phyloP scores from a whole-genome alignment of 2,113 vertebrate genomes.

The Calidris pugnax region DNA sequence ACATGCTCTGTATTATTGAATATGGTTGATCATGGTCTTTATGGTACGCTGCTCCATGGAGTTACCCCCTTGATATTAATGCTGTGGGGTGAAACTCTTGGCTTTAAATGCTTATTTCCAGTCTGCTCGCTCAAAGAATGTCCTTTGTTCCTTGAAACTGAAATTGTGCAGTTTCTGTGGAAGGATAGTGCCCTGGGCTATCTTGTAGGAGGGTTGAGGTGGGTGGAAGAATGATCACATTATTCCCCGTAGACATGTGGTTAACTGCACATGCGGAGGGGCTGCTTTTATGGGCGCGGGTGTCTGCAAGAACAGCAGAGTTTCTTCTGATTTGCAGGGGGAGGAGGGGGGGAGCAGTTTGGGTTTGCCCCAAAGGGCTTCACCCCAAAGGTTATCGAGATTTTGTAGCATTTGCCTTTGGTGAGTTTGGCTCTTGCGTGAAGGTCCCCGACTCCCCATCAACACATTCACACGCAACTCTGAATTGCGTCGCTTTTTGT shows the following conservation, averaged over 20 bases:
- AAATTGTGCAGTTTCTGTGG: neutral
- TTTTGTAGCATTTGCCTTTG: neutral
- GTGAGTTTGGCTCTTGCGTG: neutral
- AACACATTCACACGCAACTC: neutral
- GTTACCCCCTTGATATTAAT: neutral
- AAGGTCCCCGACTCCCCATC: neutral
- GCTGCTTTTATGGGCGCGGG: neutral
- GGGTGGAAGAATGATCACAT: conserved; percentile 55
- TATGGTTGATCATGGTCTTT: neutral
- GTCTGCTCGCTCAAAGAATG: neutral
- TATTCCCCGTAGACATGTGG: neutral
- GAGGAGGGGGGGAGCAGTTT: neutral
- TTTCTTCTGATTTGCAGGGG: neutral
- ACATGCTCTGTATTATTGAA: rapidly evolving
- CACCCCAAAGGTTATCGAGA: neutral
- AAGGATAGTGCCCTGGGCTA: neutral
- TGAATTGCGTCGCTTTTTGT: neutral
- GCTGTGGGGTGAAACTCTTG: neutral
- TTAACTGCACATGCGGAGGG: neutral
- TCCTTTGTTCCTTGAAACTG: conserved; percentile 1
- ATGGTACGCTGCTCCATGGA: rapidly evolving
- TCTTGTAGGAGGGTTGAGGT: conserved; percentile 17
- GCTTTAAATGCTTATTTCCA: neutral
- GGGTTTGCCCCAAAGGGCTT: neutral
- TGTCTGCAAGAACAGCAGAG: neutral